These are phyloP conservation scores for Syrmaticus mikado DNA, from an alignment of 2,113 vertebrate genomes.

Conservation along the genomic window DNA sequence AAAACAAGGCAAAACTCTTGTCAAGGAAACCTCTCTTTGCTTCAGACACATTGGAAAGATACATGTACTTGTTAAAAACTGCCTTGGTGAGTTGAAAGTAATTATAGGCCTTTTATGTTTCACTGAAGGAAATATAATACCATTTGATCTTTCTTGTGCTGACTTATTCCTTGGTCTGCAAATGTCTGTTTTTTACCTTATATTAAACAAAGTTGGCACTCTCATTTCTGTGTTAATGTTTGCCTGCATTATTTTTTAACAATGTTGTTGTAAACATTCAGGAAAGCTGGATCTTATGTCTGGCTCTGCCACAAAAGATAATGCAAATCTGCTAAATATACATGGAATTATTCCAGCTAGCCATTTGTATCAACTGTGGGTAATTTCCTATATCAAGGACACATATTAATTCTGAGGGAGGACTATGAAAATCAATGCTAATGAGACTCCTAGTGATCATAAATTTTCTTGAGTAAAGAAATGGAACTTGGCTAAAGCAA, in stretches of 20 bases:
- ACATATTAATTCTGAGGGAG: constrained; percentile 34
- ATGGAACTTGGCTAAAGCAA: constrained; percentile 54
- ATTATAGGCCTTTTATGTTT: not conserved
- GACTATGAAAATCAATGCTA: constrained; percentile 68
- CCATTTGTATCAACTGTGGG: constrained; percentile 19
- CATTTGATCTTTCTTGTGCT: constrained; percentile 2
- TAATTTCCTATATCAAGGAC: constrained; percentile 46
- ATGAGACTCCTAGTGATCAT: constrained; percentile 30
- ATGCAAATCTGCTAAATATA: constrained; percentile 26
- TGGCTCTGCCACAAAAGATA: constrained; percentile 1
- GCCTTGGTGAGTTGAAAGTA: not conserved
- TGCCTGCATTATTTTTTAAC: constrained; percentile 12
- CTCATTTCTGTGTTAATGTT: not conserved
- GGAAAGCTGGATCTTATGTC: constrained; percentile 12
- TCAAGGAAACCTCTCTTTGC: not conserved
- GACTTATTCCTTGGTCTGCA: not conserved
- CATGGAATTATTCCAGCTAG: constrained; percentile 21
- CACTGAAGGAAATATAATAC: not conserved
- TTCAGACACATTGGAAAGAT: not conserved
- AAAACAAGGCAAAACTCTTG: not conserved
- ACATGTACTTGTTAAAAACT: not conserved
- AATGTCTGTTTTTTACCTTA: not conserved
- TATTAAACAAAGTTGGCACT: not conserved
- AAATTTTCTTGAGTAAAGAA: constrained; percentile 68
- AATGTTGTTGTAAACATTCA: not conserved